These are phyloP conservation scores for Lasioglossum figueresi DNA, from an alignment of 2,888 invertebrate species.

Conservation along the genomic window DNA sequence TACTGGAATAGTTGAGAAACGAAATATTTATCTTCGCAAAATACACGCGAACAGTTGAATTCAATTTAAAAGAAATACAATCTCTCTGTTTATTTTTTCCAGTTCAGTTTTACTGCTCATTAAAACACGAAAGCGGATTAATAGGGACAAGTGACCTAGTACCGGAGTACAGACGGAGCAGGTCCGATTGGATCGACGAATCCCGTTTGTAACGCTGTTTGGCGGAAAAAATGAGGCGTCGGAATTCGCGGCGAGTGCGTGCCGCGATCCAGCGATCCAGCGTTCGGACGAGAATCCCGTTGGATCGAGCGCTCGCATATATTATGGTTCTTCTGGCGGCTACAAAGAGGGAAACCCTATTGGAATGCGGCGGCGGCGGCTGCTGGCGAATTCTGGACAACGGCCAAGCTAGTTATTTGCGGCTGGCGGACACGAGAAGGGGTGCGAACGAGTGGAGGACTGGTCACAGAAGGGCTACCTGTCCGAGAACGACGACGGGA, in stretches of 20 bases:
- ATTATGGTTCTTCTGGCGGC: constrained; percentile 43
- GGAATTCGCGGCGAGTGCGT: background rate
- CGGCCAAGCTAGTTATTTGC: constrained; percentile 74
- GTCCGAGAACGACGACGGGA: constrained; percentile 37
- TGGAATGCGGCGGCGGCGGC: constrained; percentile 61
- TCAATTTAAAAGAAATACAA: too few relatives aligned
- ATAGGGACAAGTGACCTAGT: too few relatives aligned
- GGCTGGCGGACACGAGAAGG: constrained; percentile 55
- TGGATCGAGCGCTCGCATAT: constrained; percentile 25
- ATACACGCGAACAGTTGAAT: too few relatives aligned
- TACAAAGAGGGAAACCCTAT: constrained; percentile 57
- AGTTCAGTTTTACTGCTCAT: too few relatives aligned
- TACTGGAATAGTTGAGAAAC: too few relatives aligned
- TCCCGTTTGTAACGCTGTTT: background rate
- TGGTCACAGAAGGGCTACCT: constrained; percentile 27
- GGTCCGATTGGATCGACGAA: background rate
- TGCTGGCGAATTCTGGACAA: constrained; percentile 71
- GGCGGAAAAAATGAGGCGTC: background rate
- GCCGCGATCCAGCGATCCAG: background rate
- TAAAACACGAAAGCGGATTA: too few relatives aligned
- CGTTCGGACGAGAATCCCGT: constrained; percentile 1
- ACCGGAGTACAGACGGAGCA: background rate
- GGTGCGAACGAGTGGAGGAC: constrained; percentile 45
- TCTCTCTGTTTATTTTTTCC: too few relatives aligned
- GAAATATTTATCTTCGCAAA: too few relatives aligned